Conservation (phyloP, 2,113 vertebrate genomes). For the Isichthys henryi region DNA sequence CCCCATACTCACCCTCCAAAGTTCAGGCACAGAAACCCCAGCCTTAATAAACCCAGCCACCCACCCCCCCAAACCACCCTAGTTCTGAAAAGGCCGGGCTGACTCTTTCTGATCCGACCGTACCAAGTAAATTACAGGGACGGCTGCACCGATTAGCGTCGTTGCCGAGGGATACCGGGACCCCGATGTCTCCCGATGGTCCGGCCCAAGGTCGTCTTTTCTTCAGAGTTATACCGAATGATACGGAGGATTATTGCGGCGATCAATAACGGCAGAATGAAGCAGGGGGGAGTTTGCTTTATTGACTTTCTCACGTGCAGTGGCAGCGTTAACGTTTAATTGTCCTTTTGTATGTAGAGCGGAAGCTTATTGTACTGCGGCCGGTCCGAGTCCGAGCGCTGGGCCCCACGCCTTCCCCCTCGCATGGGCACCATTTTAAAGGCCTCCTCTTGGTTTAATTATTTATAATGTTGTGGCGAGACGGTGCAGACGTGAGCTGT, state of each 20-base stretch:
- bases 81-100: slow-evolving; percentile 30
- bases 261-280: slow-evolving; percentile 74
- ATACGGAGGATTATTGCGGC: slow-evolving; percentile 70
- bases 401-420: slow-evolving; percentile 30
- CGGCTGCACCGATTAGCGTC: slow-evolving; percentile 30
- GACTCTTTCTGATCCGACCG: slow-evolving; percentile 31
- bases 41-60: neutral
- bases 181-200: slow-evolving; percentile 48
- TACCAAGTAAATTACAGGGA: slow-evolving; percentile 35
- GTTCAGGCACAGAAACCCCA: neutral
- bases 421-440: slow-evolving; percentile 55
- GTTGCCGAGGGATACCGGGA: slow-evolving; percentile 14
- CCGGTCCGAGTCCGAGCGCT: slow-evolving; percentile 28
- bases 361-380: slow-evolving; percentile 56
- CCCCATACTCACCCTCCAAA: neutral
- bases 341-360: slow-evolving; percentile 67
- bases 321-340: slow-evolving; percentile 73
- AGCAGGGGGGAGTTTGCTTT: slow-evolving; percentile 69
- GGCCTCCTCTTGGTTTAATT: slow-evolving; percentile 55
- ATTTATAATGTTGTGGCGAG: slow-evolving; percentile 58
- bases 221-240: slow-evolving; percentile 66
- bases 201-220: slow-evolving; percentile 69
- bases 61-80: neutral
- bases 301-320: slow-evolving; percentile 68
- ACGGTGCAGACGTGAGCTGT: slow-evolving; percentile 50